Percentiles rank a stretch among this genome's conserved stretches.
phyloP scores from a whole-genome alignment of 2,888 invertebrate genomes.

The Phragmatobia fuliginosa region DNA sequence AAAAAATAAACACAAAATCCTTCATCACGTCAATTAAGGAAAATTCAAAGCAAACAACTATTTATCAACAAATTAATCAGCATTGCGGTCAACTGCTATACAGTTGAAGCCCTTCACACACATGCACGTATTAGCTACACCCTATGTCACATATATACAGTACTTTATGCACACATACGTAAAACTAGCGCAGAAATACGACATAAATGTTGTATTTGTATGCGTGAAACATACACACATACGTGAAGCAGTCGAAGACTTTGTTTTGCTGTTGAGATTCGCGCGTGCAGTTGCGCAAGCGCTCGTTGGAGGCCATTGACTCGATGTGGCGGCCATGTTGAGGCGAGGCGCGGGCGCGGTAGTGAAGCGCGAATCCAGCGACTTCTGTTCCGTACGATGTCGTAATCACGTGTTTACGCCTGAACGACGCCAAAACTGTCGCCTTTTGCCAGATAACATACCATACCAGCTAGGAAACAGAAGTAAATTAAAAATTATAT shows the following conservation, averaged over 20 bases:
- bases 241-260: conserved; percentile 60
- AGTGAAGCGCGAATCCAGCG: conserved; percentile 80
- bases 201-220: conserved; percentile 55
- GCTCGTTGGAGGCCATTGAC: conserved; percentile 84
- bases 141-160: conserved; percentile 16
- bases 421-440: conserved; percentile 48
- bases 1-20: conserved; percentile 56
- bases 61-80: conserved; percentile 80
- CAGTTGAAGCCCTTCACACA: conserved; percentile 77
- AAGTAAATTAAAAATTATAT: neutral
- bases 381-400: conserved; percentile 77
- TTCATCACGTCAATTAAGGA: conserved; percentile 68
- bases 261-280: conserved; percentile 86
- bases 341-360: conserved; percentile 63
- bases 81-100: conserved; percentile 73
- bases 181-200: conserved; percentile 62
- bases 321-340: conserved; percentile 76
- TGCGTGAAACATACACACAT: conserved; percentile 59
- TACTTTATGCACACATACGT: conserved; percentile 29
- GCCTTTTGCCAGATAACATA: conserved; percentile 37
- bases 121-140: conserved; percentile 41
- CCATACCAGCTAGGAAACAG: conserved; percentile 1
- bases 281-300: conserved; percentile 85
- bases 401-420: conserved; percentile 68
- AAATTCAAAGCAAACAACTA: conserved; percentile 72